Evolutionary conservation across 2,888 invertebrate genomes (phyloP), one percentile per base, ranked within the genome.

Genomic region (Synanthedon myopaeformis): DNA sequence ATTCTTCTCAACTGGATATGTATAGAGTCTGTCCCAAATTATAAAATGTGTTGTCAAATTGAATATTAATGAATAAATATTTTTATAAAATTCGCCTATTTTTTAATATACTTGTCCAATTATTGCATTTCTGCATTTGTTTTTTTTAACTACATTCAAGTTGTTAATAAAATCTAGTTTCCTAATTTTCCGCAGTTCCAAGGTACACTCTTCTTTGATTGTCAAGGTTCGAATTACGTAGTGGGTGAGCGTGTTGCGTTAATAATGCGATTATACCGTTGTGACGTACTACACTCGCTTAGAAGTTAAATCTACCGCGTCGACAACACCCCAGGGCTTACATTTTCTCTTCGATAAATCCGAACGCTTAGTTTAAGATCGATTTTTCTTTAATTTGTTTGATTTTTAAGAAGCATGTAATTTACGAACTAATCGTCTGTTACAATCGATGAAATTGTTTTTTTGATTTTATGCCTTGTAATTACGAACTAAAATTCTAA

Each of bases 231-330:
- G 35, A 35, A 35, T 35, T 35, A 3, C 35, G 35, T 35, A 35
- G 35, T 35, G 35, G 35, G 35, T 35, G 23, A 23, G 23, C 23
- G 3, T 23, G 5, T 23, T 23, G 45, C 13, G 45, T 45, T 45
- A 13, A 45, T 13, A 45, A 14, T 14, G 45, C 14, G n/a, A 12
- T 45, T 45, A 14, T 45, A n/a, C 13, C n/a, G n/a, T 80, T 79
- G 71, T 82, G 76, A 76, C 70, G 73, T 74, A 65, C 62, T 68
- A 72, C 71, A 69, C 83, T 78, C 59, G 70, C 65, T 61, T 59
- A 58, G 54, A 56, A 65, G 56, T 56, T 61, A 61, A 59, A 60
- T 54, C 64, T 66, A 64, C 60, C 67, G 66, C 63, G 61, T 57
- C 61, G 63, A 63, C 67, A 67, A 65, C 70, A 63, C 59, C 58